Percentiles rank a stretch among this genome's conserved stretches.
Evolutionary conservation across 2,113 vertebrate species (phyloP).

Genomic region (Pseudorectes ferrugineus): DNA sequence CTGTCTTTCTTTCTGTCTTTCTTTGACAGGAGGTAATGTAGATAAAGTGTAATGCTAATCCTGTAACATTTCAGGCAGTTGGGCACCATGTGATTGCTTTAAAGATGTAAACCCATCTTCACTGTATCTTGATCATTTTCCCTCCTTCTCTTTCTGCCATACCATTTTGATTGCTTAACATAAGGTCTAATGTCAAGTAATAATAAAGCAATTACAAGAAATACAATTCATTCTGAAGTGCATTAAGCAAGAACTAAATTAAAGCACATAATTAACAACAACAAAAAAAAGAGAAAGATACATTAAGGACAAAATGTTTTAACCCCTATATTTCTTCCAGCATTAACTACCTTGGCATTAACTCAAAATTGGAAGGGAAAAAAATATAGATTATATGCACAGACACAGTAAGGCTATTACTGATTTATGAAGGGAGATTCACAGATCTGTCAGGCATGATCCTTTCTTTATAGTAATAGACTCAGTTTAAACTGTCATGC

Average conservation of each 20-base stretch:
- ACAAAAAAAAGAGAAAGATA: neutral
- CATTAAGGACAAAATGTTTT: conserved; percentile 27
- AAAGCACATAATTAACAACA: conserved; percentile 52
- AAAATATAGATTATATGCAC: neutral
- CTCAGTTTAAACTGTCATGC: neutral
- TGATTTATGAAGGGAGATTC: neutral
- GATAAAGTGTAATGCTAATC: neutral
- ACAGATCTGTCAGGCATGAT: neutral
- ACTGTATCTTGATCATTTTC: neutral
- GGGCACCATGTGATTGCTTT: neutral
- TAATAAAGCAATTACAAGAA: conserved; percentile 64
- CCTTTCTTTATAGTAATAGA: neutral
- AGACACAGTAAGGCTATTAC: neutral
- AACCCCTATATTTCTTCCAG: conserved; percentile 42
- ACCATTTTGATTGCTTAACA: conserved; percentile 47
- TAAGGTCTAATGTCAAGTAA: conserved; percentile 56
- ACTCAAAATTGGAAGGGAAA: neutral
- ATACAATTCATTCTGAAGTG: conserved; percentile 47
- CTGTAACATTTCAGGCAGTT: neutral
- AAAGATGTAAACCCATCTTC: conserved; percentile 24
- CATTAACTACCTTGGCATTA: neutral
- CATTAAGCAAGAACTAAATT: conserved; percentile 64
- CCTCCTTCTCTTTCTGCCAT: neutral
- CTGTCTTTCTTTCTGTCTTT: neutral
- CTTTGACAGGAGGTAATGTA: neutral